phyloP scores from a whole-genome alignment of 1,140 invertebrate species.

The Trialeurodes vaporariorum region DNA sequence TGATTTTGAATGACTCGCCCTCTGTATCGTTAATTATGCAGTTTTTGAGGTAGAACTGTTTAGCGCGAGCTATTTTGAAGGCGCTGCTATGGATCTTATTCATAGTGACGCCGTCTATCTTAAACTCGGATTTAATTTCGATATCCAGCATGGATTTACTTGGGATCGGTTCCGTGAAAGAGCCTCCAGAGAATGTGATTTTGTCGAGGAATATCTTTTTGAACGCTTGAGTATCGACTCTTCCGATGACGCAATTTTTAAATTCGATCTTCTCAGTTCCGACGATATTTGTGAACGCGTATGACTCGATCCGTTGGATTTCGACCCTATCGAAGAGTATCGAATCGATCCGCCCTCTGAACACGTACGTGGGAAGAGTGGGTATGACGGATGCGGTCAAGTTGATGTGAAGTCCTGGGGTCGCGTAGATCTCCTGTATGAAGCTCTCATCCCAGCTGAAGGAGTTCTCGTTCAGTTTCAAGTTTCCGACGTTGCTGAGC shows the following conservation, averaged over 20 bases:
- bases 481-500: conserved; percentile 37
- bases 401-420: conserved; percentile 28
- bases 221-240: conserved; percentile 56
- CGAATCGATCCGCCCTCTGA: conserved; percentile 54
- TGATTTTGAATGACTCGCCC: conserved; percentile 49
- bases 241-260: conserved; percentile 41
- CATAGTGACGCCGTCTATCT: conserved; percentile 36
- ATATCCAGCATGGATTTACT: conserved; percentile 59
- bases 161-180: conserved; percentile 42
- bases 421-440: conserved; percentile 30
- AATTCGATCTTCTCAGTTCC: conserved; percentile 42
- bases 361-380: conserved; percentile 49
- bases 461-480: conserved; percentile 34
- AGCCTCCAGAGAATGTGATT: conserved; percentile 35
- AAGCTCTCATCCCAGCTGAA: conserved; percentile 31
- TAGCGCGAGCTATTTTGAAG: conserved; percentile 44
- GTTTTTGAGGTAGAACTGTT: conserved; percentile 47
- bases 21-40: conserved; percentile 46
- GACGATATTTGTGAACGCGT: conserved; percentile 55
- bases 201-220: conserved; percentile 59
- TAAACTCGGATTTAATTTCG: conserved; percentile 48
- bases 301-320: conserved; percentile 49
- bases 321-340: conserved; percentile 47
- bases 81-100: conserved; percentile 37
- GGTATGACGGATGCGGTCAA: conserved; percentile 38